These are phyloP conservation scores for Chrysoperla carnea DNA, from an alignment of 1,140 invertebrate genomes.

Conservation along the genomic window DNA sequence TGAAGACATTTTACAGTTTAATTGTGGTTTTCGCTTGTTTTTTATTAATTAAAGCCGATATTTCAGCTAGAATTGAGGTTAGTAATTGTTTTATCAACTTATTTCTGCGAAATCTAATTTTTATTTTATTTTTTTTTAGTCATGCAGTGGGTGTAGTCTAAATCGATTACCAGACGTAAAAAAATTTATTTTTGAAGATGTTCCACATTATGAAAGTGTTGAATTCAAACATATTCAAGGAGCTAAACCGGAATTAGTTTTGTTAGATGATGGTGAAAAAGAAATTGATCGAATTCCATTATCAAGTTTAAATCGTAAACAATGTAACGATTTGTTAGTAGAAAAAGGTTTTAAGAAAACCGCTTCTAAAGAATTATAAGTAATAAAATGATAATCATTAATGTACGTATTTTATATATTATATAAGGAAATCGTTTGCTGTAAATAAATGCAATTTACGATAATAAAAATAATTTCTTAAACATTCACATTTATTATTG, in stretches of 20 bases:
- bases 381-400: not conserved
- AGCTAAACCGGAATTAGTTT: slow-evolving; percentile 43
- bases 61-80: too few species aligned
- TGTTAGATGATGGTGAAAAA: slow-evolving; percentile 36
- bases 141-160: slow-evolving; percentile 55
- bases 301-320: slow-evolving; percentile 33
- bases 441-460: too few species aligned
- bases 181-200: slow-evolving; percentile 53
- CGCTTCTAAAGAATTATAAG: not conserved
- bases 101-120: not conserved
- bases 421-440: too few species aligned
- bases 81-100: too few species aligned
- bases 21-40: too few species aligned
- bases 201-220: slow-evolving; percentile 45
- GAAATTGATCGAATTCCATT: slow-evolving; percentile 44
- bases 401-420: not conserved
- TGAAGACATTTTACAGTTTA: too few species aligned
- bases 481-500: too few species aligned
- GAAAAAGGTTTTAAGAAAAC: slow-evolving; percentile 33
- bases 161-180: slow-evolving; percentile 57
- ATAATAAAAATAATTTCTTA: too few species aligned
- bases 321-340: slow-evolving; percentile 46
- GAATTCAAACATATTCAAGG: slow-evolving; percentile 49
- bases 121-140: slow-evolving; percentile 33
- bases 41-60: too few species aligned